Conservation (phyloP, 1,140 invertebrate genomes). For the Caenorhabditis brenneri region DNA sequence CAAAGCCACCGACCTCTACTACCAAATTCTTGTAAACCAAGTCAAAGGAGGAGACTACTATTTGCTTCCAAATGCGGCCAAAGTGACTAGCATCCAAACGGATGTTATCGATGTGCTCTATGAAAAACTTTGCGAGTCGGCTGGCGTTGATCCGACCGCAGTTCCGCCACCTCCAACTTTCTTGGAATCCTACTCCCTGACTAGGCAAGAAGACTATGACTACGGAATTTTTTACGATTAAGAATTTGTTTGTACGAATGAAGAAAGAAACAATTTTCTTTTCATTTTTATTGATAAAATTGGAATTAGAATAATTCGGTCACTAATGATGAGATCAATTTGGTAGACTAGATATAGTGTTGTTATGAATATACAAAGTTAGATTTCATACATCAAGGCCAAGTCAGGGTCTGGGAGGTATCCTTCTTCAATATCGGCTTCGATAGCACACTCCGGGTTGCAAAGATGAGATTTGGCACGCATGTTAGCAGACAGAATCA, state of each 20-base stretch:
- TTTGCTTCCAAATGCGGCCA: not conserved
- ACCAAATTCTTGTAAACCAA: not conserved
- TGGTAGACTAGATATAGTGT: no score
- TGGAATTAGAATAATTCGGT: not conserved
- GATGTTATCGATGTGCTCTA: not conserved
- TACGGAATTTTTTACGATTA: not conserved
- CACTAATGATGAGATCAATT: not conserved
- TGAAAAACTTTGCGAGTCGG: not conserved
- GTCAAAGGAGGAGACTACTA: not conserved
- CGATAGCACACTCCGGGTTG: constrained; percentile 14
- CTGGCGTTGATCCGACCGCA: not conserved
- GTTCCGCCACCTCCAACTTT: not conserved
- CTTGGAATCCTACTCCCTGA: not conserved
- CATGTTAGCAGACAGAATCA: constrained; percentile 21
- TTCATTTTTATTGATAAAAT: not conserved
- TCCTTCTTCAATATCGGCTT: constrained; percentile 9
- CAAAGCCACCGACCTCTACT: not conserved
- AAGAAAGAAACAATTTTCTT: not conserved
- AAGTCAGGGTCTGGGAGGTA: not conserved
- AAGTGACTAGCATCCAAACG: not conserved
- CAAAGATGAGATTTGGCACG: constrained; percentile 29
- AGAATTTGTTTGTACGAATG: constrained; percentile 28
- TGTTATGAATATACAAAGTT: not conserved
- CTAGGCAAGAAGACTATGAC: not conserved
- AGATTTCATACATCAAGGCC: not conserved